phyloP scores from a whole-genome alignment of 2,113 vertebrate genomes.

The Corydoras sp. region DNA sequence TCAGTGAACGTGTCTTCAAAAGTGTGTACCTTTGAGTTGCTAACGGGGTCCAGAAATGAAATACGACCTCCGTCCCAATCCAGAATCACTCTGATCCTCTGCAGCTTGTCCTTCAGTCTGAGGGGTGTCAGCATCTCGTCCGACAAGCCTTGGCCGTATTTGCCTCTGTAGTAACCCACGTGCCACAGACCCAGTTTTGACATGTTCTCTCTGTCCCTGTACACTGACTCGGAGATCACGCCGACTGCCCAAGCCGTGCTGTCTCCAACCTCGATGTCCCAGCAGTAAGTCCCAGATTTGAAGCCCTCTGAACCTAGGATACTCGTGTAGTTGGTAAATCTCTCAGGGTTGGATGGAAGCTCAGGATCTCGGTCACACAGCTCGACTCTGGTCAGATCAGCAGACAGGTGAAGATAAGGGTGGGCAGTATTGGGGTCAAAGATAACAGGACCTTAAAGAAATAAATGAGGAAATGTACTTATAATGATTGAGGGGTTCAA shows the following conservation, averaged over 20 bases:
- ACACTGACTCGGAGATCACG: slow-evolving; percentile 28
- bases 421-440: slow-evolving; percentile 46
- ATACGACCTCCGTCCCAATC: slow-evolving; percentile 27
- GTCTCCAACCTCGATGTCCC: slow-evolving; percentile 40
- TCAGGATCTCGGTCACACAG: not conserved
- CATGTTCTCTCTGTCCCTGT: slow-evolving; percentile 5
- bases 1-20: slow-evolving; percentile 34
- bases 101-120: slow-evolving; percentile 14
- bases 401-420: slow-evolving; percentile 32
- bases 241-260: slow-evolving; percentile 39
- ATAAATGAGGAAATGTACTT: not conserved
- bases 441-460: slow-evolving; percentile 28
- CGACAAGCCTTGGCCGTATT: slow-evolving; percentile 19
- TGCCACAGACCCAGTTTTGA: slow-evolving; percentile 28
- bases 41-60: slow-evolving; percentile 4
- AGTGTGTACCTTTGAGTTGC: slow-evolving; percentile 19
- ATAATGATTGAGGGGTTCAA: not conserved
- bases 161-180: slow-evolving; percentile 25
- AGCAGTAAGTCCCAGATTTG: slow-evolving; percentile 35
- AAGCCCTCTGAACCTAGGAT: slow-evolving; percentile 37
- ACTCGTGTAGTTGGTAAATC: slow-evolving; percentile 11
- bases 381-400: slow-evolving; percentile 24
- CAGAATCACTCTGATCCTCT: slow-evolving; percentile 30
- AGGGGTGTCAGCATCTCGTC: slow-evolving; percentile 27
- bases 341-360: not conserved